Conservation (phyloP, 2,888 invertebrate species). For the Athrips mouffetella region DNA sequence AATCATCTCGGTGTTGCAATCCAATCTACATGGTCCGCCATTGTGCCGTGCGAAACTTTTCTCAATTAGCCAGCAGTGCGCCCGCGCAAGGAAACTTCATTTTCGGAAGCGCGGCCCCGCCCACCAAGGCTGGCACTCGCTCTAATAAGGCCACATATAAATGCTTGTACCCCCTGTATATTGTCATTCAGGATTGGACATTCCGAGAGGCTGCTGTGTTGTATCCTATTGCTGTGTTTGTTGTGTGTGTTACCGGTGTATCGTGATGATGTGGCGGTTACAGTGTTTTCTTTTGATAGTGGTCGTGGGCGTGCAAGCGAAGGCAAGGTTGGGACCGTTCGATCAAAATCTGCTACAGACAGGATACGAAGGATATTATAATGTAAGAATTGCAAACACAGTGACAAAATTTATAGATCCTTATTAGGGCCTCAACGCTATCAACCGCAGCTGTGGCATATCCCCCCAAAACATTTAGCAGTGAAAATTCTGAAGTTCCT, state of each 20-base stretch:
- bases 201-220: constrained; percentile 45
- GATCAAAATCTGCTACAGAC: constrained; percentile 62
- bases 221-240: constrained; percentile 20
- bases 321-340: constrained; percentile 44
- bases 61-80: constrained; percentile 48
- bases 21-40: constrained; percentile 48
- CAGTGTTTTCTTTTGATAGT: constrained; percentile 47
- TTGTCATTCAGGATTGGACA: constrained; percentile 57
- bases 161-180: constrained; percentile 61
- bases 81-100: constrained; percentile 59
- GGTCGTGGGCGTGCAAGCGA: constrained; percentile 44
- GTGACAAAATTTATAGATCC: too few species aligned
- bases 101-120: constrained; percentile 55
- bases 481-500: too few species aligned
- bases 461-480: too few species aligned
- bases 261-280: constrained; percentile 42
- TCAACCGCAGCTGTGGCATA: too few species aligned
- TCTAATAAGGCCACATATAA: constrained; percentile 74
- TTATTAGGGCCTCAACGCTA: too few species aligned
- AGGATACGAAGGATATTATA: constrained; percentile 76
- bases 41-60: constrained; percentile 70
- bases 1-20: constrained; percentile 41
- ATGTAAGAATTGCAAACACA: constrained; percentile 75
- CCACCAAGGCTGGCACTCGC: constrained; percentile 55
- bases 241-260: constrained; percentile 8